phyloP scores from a whole-genome alignment of 2,797 vertebrate species.

The Characodon lateralis region DNA sequence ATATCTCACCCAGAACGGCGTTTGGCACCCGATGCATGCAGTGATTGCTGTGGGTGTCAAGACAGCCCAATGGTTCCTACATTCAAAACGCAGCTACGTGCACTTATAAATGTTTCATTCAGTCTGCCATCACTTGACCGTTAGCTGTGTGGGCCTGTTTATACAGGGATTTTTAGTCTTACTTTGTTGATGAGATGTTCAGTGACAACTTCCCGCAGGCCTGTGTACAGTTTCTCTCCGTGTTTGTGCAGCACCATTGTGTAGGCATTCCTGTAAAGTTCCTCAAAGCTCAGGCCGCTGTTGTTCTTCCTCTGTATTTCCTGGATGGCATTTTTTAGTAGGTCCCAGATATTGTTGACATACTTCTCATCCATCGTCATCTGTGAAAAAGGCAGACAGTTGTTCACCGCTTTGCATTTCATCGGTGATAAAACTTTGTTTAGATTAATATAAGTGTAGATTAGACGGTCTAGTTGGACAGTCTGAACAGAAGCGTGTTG shows the following conservation, averaged over 20 bases:
- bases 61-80: not conserved
- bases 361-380: slow-evolving; percentile 99
- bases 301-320: slow-evolving; percentile 99
- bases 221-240: slow-evolving; percentile 98
- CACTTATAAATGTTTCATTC: not conserved
- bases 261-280: slow-evolving; percentile 98
- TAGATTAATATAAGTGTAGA: too few relatives aligned
- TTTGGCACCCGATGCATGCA: not conserved
- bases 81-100: not conserved
- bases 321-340: slow-evolving; percentile 98
- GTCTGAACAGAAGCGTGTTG: too few relatives aligned
- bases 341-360: slow-evolving; percentile 99
- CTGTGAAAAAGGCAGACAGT: slow-evolving; percentile 70
- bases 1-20: not conserved
- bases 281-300: slow-evolving; percentile 98
- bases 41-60: not conserved
- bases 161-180: slow-evolving; percentile 49
- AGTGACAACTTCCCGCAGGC: slow-evolving; percentile 96
- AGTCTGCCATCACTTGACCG: slow-evolving; percentile 1
- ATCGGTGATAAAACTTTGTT: not conserved
- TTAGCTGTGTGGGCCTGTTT: not conserved
- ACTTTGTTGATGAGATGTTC: slow-evolving; percentile 99
- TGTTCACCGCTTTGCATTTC: not conserved
- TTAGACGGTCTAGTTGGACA: too few relatives aligned
- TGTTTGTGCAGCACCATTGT: slow-evolving; percentile 99